phyloP scores from a whole-genome alignment of 2,888 invertebrate genomes.

The Osmoderma eremita region DNA sequence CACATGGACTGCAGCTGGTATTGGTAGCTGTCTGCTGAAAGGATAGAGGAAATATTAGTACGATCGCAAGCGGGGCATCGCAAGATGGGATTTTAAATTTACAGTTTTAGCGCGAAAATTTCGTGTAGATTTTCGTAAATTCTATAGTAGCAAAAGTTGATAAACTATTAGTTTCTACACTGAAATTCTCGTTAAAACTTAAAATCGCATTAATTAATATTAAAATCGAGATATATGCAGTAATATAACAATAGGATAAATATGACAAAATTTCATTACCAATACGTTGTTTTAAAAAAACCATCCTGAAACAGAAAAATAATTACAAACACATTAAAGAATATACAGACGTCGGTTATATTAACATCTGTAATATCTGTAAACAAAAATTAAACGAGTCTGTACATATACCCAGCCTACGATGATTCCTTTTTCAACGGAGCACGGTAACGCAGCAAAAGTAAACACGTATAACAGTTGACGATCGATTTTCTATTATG shows the following conservation, averaged over 20 bases:
- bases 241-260: conserved; percentile 29
- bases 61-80: background rate
- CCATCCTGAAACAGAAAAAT: conserved; percentile 50
- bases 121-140: background rate
- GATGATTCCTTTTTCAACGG: background rate
- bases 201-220: background rate
- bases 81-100: background rate
- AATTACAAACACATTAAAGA: conserved; percentile 41
- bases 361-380: conserved; percentile 9
- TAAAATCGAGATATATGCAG: background rate
- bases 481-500: conserved; percentile 28
- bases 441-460: conserved; percentile 3
- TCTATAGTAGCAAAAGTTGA: background rate
- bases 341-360: background rate
- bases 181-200: background rate
- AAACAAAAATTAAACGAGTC: conserved; percentile 9
- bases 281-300: conserved; percentile 44
- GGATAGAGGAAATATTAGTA: conserved; percentile 43
- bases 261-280: conserved; percentile 46
- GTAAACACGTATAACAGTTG: conserved; percentile 13
- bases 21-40: conserved; percentile 91
- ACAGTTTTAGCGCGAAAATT: no score
- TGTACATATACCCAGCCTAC: background rate
- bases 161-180: background rate
- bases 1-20: conserved; percentile 95